Evolutionary conservation across 2,113 vertebrate species (phyloP).

Genomic region (Pterocles orientalis): DNA sequence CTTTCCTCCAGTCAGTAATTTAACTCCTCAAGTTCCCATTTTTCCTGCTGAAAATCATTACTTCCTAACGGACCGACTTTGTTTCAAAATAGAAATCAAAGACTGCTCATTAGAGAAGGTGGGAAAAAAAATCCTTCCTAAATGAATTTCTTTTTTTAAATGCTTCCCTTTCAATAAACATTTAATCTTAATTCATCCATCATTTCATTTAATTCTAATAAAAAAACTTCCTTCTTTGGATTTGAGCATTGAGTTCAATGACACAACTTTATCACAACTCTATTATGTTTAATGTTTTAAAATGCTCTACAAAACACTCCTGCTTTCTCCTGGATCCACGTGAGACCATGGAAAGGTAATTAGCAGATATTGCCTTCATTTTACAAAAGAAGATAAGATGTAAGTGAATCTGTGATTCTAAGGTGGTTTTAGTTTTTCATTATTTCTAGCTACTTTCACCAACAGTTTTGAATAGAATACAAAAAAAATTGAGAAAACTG

Average conservation of each 20-base stretch:
- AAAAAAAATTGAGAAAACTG: not conserved
- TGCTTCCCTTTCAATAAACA: not conserved
- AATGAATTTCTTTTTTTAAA: not conserved
- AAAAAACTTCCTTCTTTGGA: not conserved
- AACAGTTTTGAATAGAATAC: not conserved
- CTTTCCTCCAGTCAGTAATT: not conserved
- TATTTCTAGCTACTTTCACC: not conserved
- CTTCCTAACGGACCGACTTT: not conserved
- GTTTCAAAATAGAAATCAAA: not conserved
- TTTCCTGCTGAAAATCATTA: not conserved
- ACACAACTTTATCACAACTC: not conserved
- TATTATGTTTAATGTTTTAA: not conserved
- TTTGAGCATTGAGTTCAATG: not conserved
- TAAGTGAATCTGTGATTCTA: not conserved
- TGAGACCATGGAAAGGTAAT: accelerated
- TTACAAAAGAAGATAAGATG: not conserved
- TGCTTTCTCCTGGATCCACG: not conserved
- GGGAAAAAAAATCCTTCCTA: not conserved
- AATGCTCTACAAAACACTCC: not conserved
- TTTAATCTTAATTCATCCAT: not conserved
- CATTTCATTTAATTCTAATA: not conserved
- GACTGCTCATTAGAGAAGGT: not conserved
- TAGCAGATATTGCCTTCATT: not conserved
- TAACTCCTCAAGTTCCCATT: not conserved
- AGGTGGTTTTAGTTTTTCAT: not conserved